Percentiles rank a stretch among this genome's conserved stretches.
Conservation (phyloP, 2,888 invertebrate species). For the Drosophila affinis region DNA sequence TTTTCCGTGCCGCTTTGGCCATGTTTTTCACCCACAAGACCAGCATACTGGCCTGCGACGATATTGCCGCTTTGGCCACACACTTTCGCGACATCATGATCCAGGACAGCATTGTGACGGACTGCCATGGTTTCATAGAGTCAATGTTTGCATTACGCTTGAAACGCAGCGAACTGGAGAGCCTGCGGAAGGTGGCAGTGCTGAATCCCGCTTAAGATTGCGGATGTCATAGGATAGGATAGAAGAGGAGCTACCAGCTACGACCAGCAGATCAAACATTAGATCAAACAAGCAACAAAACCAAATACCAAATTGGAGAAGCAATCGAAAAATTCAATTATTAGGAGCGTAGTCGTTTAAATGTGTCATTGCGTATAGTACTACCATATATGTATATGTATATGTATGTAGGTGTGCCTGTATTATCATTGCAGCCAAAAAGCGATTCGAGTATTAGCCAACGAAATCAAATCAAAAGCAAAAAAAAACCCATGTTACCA, state of each 20-base stretch:
- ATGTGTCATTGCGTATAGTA: conserved; percentile 59
- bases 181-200: conserved; percentile 80
- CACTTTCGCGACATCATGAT: conserved; percentile 91
- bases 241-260: not conserved
- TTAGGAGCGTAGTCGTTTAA: conserved; percentile 63
- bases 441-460: conserved; percentile 70
- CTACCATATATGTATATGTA: conserved; percentile 25
- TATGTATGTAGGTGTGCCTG: conserved; percentile 42
- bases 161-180: conserved; percentile 82
- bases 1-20: conserved; percentile 94
- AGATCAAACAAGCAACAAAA: conserved; percentile 33
- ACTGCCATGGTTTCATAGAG: conserved; percentile 96
- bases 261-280: conserved; percentile 42
- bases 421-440: conserved; percentile 50
- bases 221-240: not conserved
- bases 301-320: conserved; percentile 51
- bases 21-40: conserved; percentile 90
- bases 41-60: conserved; percentile 90
- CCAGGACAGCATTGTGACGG: conserved; percentile 89
- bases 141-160: conserved; percentile 92
- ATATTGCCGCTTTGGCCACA: conserved; percentile 91
- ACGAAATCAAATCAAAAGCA: conserved; percentile 34
- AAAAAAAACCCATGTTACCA: conserved; percentile 55
- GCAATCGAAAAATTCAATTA: conserved; percentile 78
- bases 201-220: conserved; percentile 59